Base-by-base conservation (phyloP, 23 tunicate species). In the Oikopleura dioica region DNA sequence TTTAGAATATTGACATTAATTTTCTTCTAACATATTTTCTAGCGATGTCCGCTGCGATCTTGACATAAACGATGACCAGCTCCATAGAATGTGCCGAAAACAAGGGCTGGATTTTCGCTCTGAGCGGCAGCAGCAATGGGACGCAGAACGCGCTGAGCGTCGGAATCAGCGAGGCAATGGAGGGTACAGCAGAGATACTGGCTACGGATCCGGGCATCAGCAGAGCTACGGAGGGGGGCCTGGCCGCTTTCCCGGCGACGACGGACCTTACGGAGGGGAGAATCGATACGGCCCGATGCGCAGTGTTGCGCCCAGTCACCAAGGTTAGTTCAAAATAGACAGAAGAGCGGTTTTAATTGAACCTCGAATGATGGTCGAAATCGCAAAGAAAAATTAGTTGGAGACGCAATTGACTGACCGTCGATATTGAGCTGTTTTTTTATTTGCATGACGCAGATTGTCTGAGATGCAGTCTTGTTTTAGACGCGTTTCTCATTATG, bases 221-320 rank as follows among this genome's bases (percentile, higher is more conserved):
- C 55, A 44, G 9, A 9, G 16, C 16, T 16, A 16, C 9, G 55
- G 55, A 44, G n/a, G n/a, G n/a, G n/a, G n/a, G n/a, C n/a, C n/a
- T n/a, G n/a, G n/a, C n/a, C n/a, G n/a, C n/a, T n/a, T n/a, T n/a
- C 72, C 72, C 16, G 30, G 32, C 2, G 32, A 63, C 4, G 30
- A 28, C 26, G 72, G 33, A 2, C 16, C 55, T 44, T 44, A 44
- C 16, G 72, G 72, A 21, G 72, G 72, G 4, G 72, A 31, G 33
- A 31, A 63, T 63, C 29, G 72, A 21, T 63, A 63, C 33, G 72
- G 72, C n/a, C n/a, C n/a, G n/a, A n/a, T n/a, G n/a, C n/a, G n/a
- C n/a, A n/a, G n/a, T n/a, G n/a, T n/a, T n/a, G n/a, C n/a, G n/a
- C n/a, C n/a, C n/a, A n/a, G n/a, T n/a, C n/a, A n/a, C n/a, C n/a